Base-by-base conservation (phyloP, 2,888 invertebrate genomes). In the Conus canariensis region DNA sequence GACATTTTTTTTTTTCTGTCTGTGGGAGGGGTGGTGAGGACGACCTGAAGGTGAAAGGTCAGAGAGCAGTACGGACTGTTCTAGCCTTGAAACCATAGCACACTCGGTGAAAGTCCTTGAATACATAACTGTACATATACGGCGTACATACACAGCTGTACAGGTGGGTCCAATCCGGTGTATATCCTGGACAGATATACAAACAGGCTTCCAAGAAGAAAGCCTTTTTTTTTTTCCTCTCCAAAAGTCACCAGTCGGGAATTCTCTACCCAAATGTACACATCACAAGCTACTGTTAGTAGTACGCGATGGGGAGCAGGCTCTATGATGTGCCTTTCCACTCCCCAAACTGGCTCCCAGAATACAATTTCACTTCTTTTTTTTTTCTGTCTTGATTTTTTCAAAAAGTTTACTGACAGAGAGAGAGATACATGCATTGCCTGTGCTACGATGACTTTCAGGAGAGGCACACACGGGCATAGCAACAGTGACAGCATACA, bases 261-360 rank as follows among this genome's bases (percentile, higher is more conserved):
- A 83, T 56, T 45, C 25, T 67, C 85, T 85, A 85, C 59, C 25
- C 85, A 59, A 85, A 60, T 85, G 85, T 85, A 85, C 85, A 85
- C 19, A 83, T 7, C 22, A 83, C 59, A 85, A 60, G 8, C 58
- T 58, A 58, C 56, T 8, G 30, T 80, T 30, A 80, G 25, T 77
- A 25, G 30, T 80, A 80, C 16, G 5, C 6, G 30, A 5, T 4
- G 9, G 19, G 82, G 82, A 58, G 82, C 19, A 83, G 3, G 25
- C 12, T 80, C 70, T 22, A 30, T 9, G 8, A 74, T 19, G 8
- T 30, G 77, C 56, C 16, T 58, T 83, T 58, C 22, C 22, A 25
- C 56, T 58, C 12, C 19, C 82, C 58, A 56, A 19, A 45, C 80
- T 14, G 12, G 30, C 16, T 9, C 80, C 80, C 80, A 30, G 45